Percentiles rank a stretch among this genome's conserved stretches.
Evolutionary conservation across 2,888 invertebrate genomes (phyloP).

Genomic region (Stramonita haemastoma): DNA sequence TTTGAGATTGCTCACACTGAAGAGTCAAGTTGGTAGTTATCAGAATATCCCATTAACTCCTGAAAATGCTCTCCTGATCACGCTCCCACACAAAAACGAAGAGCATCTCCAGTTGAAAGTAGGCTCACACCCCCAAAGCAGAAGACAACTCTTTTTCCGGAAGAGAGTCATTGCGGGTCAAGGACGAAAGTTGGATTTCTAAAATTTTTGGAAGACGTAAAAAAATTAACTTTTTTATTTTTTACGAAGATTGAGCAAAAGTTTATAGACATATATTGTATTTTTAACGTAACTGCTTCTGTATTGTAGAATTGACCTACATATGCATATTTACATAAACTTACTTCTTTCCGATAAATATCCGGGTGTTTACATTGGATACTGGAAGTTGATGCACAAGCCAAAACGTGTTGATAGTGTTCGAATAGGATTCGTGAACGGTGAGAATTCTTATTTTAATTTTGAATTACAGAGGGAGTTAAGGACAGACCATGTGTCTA

Average conservation of each 20-base stretch:
- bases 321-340: not conserved
- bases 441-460: no score
- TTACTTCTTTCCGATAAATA: constrained; percentile 7
- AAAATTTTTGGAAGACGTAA: not conserved
- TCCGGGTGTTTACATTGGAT: constrained; percentile 39
- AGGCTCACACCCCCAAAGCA: constrained; percentile 6
- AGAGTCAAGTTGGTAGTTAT: no score
- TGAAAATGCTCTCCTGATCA: no score
- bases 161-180: constrained; percentile 19
- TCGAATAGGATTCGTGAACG: no score
- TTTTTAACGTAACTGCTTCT: no score
- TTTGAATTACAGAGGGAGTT: no score
- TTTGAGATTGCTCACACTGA: no score
- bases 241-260: not conserved
- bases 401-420: constrained; percentile 20
- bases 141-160: constrained; percentile 14
- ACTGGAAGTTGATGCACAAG: constrained; percentile 28
- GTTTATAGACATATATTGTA: not conserved
- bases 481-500: no score
- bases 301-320: no score
- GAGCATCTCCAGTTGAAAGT: no score
- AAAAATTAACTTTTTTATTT: not conserved
- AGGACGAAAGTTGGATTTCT: not conserved
- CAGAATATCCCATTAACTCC: no score
- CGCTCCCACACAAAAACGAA: no score